phyloP scores from a whole-genome alignment of 23 tunicate genomes.

The Halocynthia aurantium region DNA sequence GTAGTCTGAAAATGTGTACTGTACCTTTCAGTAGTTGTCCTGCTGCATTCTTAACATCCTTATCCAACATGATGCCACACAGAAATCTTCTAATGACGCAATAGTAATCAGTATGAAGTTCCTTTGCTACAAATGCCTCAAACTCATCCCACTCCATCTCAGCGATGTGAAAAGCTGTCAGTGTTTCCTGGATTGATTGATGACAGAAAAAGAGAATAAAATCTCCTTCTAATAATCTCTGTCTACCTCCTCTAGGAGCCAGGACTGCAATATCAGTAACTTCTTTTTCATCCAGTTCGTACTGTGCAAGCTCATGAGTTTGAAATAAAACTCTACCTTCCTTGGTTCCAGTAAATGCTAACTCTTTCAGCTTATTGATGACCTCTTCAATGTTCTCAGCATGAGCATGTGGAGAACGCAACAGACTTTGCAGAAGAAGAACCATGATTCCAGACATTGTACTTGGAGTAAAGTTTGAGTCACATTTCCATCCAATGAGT shows the following conservation, averaged over 20 bases:
- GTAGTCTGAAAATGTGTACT: no score
- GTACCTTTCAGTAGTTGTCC: background rate
- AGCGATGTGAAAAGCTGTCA: background rate
- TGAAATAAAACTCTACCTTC: background rate
- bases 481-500: background rate
- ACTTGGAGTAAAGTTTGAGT: background rate
- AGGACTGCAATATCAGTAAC: background rate
- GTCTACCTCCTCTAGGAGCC: background rate
- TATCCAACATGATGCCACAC: background rate
- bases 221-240: background rate
- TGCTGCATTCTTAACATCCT: conserved; percentile 1
- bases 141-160: background rate
- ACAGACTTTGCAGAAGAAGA: background rate
- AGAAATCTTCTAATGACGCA: background rate
- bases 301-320: background rate
- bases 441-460: conserved; percentile 8
- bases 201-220: background rate
- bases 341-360: background rate
- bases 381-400: background rate
- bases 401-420: conserved; percentile 2
- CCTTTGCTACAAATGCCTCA: background rate
- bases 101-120: background rate
- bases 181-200: background rate
- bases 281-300: background rate
- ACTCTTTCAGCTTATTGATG: background rate